A percentile compares a stretch with the other conserved stretches of the same genome.
Evolutionary conservation across 2,797 vertebrate species (phyloP).

Genomic region (Sebastes goodei): DNA sequence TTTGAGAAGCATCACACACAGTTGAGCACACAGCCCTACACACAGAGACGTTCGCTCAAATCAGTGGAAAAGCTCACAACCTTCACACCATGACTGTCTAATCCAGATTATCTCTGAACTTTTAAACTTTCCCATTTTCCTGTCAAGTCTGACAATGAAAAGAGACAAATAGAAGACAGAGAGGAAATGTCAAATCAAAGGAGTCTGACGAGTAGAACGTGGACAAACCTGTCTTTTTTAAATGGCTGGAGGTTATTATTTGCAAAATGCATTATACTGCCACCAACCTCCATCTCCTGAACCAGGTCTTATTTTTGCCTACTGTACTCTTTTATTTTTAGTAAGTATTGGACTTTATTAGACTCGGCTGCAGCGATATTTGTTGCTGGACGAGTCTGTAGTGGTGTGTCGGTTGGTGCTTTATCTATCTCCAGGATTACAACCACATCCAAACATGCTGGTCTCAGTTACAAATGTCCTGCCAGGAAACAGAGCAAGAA

Average conservation of each 20-base stretch:
- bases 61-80: background rate
- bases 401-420: slow-evolving; percentile 22
- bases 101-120: slow-evolving; percentile 21
- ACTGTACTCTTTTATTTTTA: slow-evolving; percentile 24
- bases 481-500: slow-evolving; percentile 59
- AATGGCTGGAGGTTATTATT: background rate
- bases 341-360: background rate
- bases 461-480: slow-evolving; percentile 76
- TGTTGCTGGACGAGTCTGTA: slow-evolving; percentile 2
- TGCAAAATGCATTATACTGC: background rate
- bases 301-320: background rate
- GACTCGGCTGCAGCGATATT: background rate
- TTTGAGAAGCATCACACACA: background rate
- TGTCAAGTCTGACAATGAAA: background rate
- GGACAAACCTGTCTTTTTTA: background rate
- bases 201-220: background rate
- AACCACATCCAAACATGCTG: slow-evolving; percentile 58
- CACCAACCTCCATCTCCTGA: background rate
- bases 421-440: slow-evolving; percentile 55
- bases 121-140: background rate
- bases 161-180: background rate
- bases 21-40: background rate
- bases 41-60: background rate
- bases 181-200: background rate
- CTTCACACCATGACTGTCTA: slow-evolving; percentile 17